These are phyloP conservation scores for Schrankia costaestrigalis DNA, from an alignment of 2,888 invertebrate species.

Conservation along the genomic window DNA sequence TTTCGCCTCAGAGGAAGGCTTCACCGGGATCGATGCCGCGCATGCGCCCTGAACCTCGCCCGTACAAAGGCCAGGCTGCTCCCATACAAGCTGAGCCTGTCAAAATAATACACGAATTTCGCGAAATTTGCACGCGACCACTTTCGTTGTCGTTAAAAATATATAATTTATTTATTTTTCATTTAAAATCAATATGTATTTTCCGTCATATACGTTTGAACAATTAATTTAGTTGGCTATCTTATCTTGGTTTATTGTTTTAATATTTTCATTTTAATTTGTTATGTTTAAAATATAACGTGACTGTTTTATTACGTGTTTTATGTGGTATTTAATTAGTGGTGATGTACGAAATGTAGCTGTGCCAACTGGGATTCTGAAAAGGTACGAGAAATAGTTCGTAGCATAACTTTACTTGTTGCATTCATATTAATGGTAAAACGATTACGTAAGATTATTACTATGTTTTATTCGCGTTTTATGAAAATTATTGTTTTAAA, in stretches of 20 bases:
- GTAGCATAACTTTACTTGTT: constrained; percentile 66
- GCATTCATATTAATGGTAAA: constrained; percentile 53
- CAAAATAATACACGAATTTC: constrained; percentile 64
- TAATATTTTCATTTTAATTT: constrained; percentile 24
- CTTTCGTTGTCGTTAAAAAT: constrained; percentile 18
- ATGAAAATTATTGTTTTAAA: too few species aligned
- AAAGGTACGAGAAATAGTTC: too few species aligned
- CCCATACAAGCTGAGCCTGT: constrained; percentile 57
- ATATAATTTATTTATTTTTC: constrained; percentile 5
- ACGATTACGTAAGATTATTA: too few species aligned
- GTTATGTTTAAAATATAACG: constrained; percentile 35
- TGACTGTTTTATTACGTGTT: constrained; percentile 44
- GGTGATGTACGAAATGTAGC: constrained; percentile 68
- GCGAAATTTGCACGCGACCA: constrained; percentile 47
- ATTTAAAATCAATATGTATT: constrained; percentile 12
- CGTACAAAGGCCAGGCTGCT: constrained; percentile 67
- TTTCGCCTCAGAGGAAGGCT: constrained; percentile 39
- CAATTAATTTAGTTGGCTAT: too few species aligned
- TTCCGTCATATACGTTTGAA: background rate
- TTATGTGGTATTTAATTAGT: constrained; percentile 44
- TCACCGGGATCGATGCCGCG: constrained; percentile 67
- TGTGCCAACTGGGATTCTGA: too few species aligned
- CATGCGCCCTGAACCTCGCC: constrained; percentile 54
- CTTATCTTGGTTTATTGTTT: constrained; percentile 12
- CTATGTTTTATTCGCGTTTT: too few species aligned